Conservation (phyloP, 2,113 vertebrate species). For the Mola mola region DNA sequence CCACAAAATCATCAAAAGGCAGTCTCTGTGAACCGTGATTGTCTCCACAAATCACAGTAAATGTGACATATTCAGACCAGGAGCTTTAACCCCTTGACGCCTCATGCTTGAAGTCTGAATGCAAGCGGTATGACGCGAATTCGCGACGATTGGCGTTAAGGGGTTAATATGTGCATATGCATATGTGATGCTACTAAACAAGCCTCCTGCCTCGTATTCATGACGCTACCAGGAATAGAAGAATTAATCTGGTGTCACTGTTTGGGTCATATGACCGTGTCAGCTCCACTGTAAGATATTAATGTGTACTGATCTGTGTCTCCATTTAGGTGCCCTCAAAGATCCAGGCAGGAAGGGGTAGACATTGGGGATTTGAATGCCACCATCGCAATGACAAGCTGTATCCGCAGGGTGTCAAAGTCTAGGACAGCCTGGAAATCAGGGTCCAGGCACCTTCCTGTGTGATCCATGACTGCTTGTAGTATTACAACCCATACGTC, state of each 20-base stretch:
- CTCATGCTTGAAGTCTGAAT: too few relatives aligned
- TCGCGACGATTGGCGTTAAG: too few relatives aligned
- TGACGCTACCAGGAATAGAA: conserved; percentile 39
- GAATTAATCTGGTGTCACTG: conserved; percentile 20
- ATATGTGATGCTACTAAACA: conserved; percentile 55
- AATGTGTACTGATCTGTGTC: conserved; percentile 44
- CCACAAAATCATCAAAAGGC: conserved; percentile 27
- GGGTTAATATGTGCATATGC: too few relatives aligned
- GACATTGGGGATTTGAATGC: conserved; percentile 46
- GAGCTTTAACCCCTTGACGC: conserved; percentile 40
- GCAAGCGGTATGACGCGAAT: too few relatives aligned
- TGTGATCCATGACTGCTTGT: conserved; percentile 19
- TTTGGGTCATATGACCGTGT: conserved; percentile 15
- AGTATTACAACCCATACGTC: conserved; percentile 6
- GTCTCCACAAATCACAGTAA: conserved; percentile 51
- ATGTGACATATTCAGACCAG: conserved; percentile 38
- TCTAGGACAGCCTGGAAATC: conserved; percentile 41
- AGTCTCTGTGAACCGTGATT: conserved; percentile 13
- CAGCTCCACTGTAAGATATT: conserved; percentile 29
- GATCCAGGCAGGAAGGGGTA: conserved; percentile 13
- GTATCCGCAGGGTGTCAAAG: conserved; percentile 34
- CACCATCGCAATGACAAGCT: conserved; percentile 28
- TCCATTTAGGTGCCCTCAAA: conserved; percentile 12
- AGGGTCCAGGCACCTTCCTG: conserved; percentile 33
- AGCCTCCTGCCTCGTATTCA: conserved; percentile 29